Evolutionary conservation across 2,888 invertebrate genomes (phyloP), one percentile per base, ranked within the genome.

Genomic region (Phragmatobia fuliginosa): DNA sequence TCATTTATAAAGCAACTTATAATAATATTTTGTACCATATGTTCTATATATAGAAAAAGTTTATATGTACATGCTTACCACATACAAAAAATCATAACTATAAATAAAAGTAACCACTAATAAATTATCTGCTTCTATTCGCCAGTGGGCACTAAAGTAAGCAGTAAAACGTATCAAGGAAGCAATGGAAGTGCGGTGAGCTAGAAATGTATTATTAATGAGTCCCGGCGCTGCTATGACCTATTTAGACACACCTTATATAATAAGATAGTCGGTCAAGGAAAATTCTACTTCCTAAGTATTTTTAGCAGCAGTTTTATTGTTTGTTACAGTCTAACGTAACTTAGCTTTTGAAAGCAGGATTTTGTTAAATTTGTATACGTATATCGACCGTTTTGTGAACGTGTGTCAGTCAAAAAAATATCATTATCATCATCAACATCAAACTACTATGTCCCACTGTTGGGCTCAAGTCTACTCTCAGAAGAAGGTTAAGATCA

Each of bases 161-260:
- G 36, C 38, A 28, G 59, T 58, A 60, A 45, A 62, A 66, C 21
- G 41, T 49, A 56, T 31, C 21, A 70, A 58, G 28, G n/a, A 58
- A 67, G 61, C 8, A 65, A 49, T 49, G 45, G 38, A 49, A 60
- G 45, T 71, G 31, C 31, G 36, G 56, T 52, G 65, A 32, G 25
- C 56, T 41, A 65, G 56, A 64, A 56, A 75, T 86, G 76, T 80
- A 82, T 83, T 89, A 91, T 91, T 87, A 86, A 91, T 87, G 89
- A 83, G 81, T 70, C 76, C 79, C 75, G 77, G 45, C 75, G 84
- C 70, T 81, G 83, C 76, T 73, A 67, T 88, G 90, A 88, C 91
- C 91, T 74, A 90, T 75, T 89, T 90, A 71, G 61, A 70, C 68
- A 77, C 71, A 68, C 60, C 66, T 66, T 74, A 69, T 73, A 68